These are phyloP conservation scores for Chionodraco myersi DNA, from an alignment of 2,113 vertebrate species.

Conservation along the genomic window DNA sequence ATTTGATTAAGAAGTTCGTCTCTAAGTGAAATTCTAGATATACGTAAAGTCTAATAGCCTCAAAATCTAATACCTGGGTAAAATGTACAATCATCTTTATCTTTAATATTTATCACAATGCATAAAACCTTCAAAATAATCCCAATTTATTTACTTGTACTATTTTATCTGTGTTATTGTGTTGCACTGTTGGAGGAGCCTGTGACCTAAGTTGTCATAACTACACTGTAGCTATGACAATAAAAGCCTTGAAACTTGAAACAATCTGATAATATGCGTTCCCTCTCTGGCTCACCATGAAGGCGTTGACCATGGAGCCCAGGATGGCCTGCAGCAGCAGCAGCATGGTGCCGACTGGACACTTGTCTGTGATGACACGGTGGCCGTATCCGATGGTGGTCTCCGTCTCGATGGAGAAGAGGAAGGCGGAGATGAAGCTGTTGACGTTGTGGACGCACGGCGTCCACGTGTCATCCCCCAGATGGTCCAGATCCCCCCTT, in stretches of 20 bases:
- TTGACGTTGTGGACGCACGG: slow-evolving; percentile 98
- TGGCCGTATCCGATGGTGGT: slow-evolving; percentile 97
- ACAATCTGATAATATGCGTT: neutral
- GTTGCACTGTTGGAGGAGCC: too few relatives aligned
- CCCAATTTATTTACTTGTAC: too few relatives aligned
- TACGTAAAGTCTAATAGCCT: neutral
- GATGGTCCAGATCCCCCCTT: slow-evolving; percentile 94
- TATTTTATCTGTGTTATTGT: too few relatives aligned
- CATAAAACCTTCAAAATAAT: neutral
- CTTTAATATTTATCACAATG: neutral
- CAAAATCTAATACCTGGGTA: neutral
- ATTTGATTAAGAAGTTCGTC: neutral
- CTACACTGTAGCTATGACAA: too few relatives aligned
- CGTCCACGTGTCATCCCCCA: slow-evolving; percentile 93
- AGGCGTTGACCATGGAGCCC: slow-evolving; percentile 98
- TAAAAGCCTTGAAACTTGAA: too few relatives aligned
- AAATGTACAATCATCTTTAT: neutral
- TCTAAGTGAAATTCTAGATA: neutral
- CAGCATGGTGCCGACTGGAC: slow-evolving; percentile 94
- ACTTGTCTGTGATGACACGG: slow-evolving; percentile 96
- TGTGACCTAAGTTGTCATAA: too few relatives aligned
- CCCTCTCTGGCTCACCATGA: slow-evolving; percentile 88
- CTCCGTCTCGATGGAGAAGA: slow-evolving; percentile 65
- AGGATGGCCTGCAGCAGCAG: slow-evolving; percentile 95
- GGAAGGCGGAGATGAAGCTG: slow-evolving; percentile 95